phyloP scores from a whole-genome alignment of 2,888 invertebrate genomes.

The Melitaea athalia region DNA sequence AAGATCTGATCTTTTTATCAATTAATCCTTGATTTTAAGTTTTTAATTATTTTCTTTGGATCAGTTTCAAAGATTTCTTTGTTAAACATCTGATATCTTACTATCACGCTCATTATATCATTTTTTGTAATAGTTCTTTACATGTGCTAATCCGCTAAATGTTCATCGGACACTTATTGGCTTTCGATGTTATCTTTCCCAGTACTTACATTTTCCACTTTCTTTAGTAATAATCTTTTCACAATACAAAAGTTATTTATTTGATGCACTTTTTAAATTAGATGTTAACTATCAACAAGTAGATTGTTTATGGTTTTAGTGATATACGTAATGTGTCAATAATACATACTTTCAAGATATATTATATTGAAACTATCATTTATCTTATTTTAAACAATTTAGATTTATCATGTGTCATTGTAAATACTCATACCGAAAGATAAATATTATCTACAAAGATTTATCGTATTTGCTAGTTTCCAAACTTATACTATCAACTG shows the following conservation, averaged over 20 bases:
- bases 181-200: constrained; percentile 24
- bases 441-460: background rate
- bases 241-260: constrained; percentile 24
- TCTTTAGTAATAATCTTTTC: constrained; percentile 25
- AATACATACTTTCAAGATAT: background rate
- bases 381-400: too few species aligned
- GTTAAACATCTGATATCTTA: background rate
- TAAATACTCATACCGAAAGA: background rate
- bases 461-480: background rate
- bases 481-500: background rate
- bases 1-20: constrained; percentile 1
- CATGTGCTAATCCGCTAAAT: constrained; percentile 12
- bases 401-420: too few species aligned
- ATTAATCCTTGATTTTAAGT: background rate
- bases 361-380: too few species aligned
- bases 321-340: background rate
- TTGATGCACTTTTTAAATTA: constrained; percentile 29
- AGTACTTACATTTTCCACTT: constrained; percentile 30
- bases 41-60: background rate
- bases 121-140: background rate
- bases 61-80: background rate
- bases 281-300: constrained; percentile 7
- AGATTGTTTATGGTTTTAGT: constrained; percentile 1
- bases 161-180: constrained; percentile 17
- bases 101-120: background rate